Conservation (phyloP, 2,113 vertebrate species). For the Cynopterus brachyotis region DNA sequence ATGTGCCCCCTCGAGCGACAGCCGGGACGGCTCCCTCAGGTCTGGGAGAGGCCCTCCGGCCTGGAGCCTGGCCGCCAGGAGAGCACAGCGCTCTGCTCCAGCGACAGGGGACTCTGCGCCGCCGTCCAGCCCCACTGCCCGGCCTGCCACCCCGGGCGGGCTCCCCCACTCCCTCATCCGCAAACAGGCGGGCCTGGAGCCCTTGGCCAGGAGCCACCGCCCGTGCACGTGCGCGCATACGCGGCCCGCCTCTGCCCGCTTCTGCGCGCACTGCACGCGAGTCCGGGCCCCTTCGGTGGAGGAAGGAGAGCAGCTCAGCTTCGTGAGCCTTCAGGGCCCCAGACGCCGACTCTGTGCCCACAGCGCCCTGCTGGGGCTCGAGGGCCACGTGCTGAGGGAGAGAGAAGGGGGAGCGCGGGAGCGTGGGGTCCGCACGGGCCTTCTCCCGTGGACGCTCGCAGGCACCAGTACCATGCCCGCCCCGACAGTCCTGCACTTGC, state of each 20-base stretch:
- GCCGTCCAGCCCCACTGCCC: not conserved
- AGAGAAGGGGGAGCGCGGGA: too few relatives aligned
- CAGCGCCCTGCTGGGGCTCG: slow-evolving; percentile 92
- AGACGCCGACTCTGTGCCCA: slow-evolving; percentile 94
- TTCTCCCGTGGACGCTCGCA: too few relatives aligned
- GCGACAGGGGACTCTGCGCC: not conserved
- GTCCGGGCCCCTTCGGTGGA: slow-evolving; percentile 96
- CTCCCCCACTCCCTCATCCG: too few relatives aligned
- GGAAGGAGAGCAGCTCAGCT: slow-evolving; percentile 92
- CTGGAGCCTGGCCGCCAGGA: not conserved
- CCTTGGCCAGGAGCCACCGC: too few relatives aligned
- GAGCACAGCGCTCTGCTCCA: not conserved
- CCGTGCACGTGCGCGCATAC: too few relatives aligned
- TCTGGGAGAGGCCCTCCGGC: not conserved
- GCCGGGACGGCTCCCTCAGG: not conserved
- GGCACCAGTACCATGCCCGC: too few relatives aligned
- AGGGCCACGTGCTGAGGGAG: slow-evolving; percentile 91
- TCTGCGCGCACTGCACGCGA: slow-evolving; percentile 97
- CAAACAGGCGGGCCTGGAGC: too few relatives aligned
- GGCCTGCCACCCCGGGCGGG: too few relatives aligned
- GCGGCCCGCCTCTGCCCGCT: slow-evolving; percentile 89
- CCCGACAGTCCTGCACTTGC: not conserved
- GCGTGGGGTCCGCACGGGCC: too few relatives aligned
- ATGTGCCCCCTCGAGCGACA: too few relatives aligned
- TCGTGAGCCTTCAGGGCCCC: slow-evolving; percentile 94